Conservation (phyloP, 2,113 vertebrate species). For the Hepsetus odoe region DNA sequence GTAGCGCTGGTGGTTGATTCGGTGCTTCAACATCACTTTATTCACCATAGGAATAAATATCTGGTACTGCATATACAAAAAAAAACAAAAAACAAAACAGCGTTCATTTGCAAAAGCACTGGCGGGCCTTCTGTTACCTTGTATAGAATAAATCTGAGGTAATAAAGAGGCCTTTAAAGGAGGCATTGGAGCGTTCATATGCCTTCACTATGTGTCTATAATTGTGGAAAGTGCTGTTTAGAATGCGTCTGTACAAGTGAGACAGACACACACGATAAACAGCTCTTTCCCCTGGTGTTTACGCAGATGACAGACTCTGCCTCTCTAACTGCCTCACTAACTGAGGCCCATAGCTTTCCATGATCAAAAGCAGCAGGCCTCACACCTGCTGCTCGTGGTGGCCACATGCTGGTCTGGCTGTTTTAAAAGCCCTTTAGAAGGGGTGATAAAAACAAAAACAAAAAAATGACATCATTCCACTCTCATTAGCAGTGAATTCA, state of each 20-base stretch:
- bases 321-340: conserved; percentile 29
- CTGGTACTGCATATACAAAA: conserved; percentile 83
- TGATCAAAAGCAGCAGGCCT: conserved; percentile 43
- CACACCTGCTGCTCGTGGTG: conserved; percentile 21
- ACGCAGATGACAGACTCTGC: conserved; percentile 42
- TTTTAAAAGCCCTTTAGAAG: conserved; percentile 8
- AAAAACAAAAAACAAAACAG: conserved; percentile 38
- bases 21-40: conserved; percentile 93
- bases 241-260: not conserved
- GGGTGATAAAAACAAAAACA: conserved; percentile 22
- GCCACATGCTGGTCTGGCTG: conserved; percentile 45
- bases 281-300: conserved; percentile 1
- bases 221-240: not conserved
- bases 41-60: conserved; percentile 99
- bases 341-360: conserved; percentile 26
- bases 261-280: not conserved
- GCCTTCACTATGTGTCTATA: not conserved
- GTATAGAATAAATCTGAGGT: conserved; percentile 17
- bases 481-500: conserved; percentile 23
- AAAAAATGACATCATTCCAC: conserved; percentile 47
- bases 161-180: not conserved
- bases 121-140: not conserved
- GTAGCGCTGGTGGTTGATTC: conserved; percentile 95
- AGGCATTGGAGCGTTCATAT: not conserved
- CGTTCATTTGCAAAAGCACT: conserved; percentile 7